phyloP scores from a whole-genome alignment of 2,888 invertebrate species.

The Dryomyza anilis region DNA sequence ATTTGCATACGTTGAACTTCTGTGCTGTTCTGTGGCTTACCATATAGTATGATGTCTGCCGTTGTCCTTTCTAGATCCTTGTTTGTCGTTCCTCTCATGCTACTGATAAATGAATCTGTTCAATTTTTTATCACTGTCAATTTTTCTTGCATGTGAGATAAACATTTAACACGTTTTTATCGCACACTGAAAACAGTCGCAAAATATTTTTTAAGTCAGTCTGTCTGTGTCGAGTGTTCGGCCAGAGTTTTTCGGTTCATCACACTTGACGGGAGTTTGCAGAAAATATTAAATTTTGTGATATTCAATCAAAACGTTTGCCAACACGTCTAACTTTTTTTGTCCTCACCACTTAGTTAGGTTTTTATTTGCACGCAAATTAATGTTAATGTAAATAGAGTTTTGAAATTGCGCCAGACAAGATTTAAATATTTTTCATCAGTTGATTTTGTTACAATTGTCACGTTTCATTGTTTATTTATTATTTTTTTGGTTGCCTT shows the following conservation, averaged over 20 bases:
- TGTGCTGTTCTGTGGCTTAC: too few species aligned
- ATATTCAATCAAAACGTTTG: constrained; percentile 14
- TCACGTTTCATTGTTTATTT: constrained; percentile 22
- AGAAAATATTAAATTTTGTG: constrained; percentile 1
- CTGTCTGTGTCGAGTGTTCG: too few species aligned
- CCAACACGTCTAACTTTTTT: constrained; percentile 18
- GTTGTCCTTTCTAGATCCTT: not conserved
- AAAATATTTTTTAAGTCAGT: too few species aligned
- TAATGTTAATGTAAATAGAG: constrained; percentile 16
- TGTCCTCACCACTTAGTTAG: not conserved
- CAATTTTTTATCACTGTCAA: constrained; percentile 15
- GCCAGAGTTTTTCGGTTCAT: too few species aligned
- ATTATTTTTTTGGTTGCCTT: too few species aligned
- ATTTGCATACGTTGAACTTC: not conserved
- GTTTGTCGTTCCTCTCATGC: too few species aligned
- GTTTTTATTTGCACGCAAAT: constrained; percentile 20
- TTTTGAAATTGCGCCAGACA: not conserved
- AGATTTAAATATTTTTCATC: not conserved
- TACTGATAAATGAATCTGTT: constrained; percentile 22
- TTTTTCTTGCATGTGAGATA: constrained; percentile 19
- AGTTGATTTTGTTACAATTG: constrained; percentile 14
- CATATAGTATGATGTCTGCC: not conserved
- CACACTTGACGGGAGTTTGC: not conserved
- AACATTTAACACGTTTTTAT: constrained; percentile 21
- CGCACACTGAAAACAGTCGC: too few species aligned